Evolutionary conservation across 2,888 invertebrate genomes (phyloP), one percentile per base, ranked within the genome.

Genomic region (Emesis furor): DNA sequence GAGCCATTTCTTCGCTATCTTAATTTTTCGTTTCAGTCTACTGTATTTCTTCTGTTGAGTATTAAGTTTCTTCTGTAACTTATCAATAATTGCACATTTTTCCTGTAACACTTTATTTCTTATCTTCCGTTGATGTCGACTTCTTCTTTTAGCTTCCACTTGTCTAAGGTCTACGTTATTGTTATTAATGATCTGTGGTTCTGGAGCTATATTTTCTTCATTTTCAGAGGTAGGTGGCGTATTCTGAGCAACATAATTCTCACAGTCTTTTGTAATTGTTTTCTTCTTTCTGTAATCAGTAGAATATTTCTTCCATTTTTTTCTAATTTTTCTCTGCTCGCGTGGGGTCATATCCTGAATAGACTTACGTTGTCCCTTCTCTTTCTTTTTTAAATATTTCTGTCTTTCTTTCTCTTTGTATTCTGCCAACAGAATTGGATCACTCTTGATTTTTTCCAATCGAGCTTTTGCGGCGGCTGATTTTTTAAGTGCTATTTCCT

Each of bases 241-340:
- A 39, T 39, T 39, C 8, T 55, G 24, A 24, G 1, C 6, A 55
- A 55, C 55, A 17, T n/a, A 55, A 55, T 55, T 55, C 14, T 55
- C 5, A 55, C 55, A 5, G 10, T 5, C n/a, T 55, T 55, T 14
- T n/a, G 2, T 39, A 8, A 39, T 39, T 39, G 8, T 17, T 59
- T 24, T 59, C 59, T 59, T 59, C 59, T 59, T 59, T 59, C 59
- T 59, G 14, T 59, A 17, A 59, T 59, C 59, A 59, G 59, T 59
- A 0, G 59, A 59, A 59, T 59, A 24, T 8, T 59, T 59, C 8
- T 24, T 3, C 55, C 17, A 55, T 59, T 59, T 5, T 17, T 59
- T 59, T 24, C 59, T 59, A 59, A 59, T 59, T 59, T 59, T 59
- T 59, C 59, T 59, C 24, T 59, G 59, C 59, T 59, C 59, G 24